These are phyloP conservation scores for Leucosticte australis DNA, from an alignment of 2,113 vertebrate species.

Conservation along the genomic window DNA sequence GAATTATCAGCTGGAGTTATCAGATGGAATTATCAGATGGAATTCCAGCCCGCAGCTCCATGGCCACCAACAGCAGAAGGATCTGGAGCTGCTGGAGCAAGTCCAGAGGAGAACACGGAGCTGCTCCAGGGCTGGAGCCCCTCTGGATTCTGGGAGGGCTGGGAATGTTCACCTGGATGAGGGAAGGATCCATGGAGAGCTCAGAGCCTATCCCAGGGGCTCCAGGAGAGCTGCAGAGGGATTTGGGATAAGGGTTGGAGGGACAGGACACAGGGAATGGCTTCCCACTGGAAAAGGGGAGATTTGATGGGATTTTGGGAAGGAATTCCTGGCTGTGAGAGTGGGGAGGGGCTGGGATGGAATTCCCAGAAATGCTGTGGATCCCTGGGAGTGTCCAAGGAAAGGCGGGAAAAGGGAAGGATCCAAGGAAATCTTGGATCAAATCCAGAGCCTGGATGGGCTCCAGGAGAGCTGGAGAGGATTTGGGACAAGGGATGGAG, in stretches of 20 bases:
- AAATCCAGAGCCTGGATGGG: neutral
- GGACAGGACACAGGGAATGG: neutral
- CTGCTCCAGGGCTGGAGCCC: neutral
- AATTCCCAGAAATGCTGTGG: neutral
- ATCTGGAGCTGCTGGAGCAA: neutral
- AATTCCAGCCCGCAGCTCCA: neutral
- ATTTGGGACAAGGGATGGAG: neutral
- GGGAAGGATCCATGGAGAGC: neutral
- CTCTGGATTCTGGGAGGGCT: neutral
- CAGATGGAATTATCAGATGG: neutral
- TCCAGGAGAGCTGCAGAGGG: neutral
- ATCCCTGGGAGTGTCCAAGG: neutral
- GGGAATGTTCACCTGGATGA: neutral
- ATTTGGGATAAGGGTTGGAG: neutral
- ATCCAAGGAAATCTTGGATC: neutral
- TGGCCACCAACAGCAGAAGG: no score
- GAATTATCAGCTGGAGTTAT: accelerated
- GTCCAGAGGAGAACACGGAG: neutral
- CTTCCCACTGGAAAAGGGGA: accelerated
- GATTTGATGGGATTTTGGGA: neutral
- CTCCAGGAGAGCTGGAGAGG: neutral
- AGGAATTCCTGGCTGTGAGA: neutral
- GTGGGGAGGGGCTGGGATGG: neutral
- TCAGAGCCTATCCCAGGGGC: accelerated
- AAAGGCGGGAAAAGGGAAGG: neutral